Percentiles rank a stretch among this genome's conserved stretches.
Conservation (phyloP, 2,888 invertebrate genomes). For the Hofmannophila pseudospretella region DNA sequence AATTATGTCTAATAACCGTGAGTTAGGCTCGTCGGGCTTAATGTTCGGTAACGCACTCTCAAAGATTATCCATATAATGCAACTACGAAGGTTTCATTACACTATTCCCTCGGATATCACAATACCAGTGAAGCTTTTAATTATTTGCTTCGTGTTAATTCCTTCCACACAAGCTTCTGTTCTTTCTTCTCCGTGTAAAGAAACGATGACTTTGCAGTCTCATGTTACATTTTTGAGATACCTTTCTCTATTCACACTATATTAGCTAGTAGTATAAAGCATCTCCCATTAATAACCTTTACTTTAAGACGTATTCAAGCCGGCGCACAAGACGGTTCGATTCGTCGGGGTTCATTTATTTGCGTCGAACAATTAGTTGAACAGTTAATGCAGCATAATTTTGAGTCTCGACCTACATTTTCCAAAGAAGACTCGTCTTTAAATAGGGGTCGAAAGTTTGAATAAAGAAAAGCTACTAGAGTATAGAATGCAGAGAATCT, state of each 20-base stretch:
- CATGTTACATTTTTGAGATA: slow-evolving; percentile 3
- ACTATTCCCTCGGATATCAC: too few relatives aligned
- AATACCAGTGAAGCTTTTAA: background rate
- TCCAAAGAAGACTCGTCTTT: slow-evolving; percentile 6
- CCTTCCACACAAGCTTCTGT: background rate
- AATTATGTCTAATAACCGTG: slow-evolving; percentile 18
- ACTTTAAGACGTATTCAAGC: slow-evolving; percentile 7
- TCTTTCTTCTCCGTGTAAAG: background rate
- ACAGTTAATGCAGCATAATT: slow-evolving; percentile 22
- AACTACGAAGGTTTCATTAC: too few relatives aligned
- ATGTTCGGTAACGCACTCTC: too few relatives aligned
- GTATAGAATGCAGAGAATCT: slow-evolving; percentile 17
- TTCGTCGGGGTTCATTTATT: slow-evolving; percentile 19
- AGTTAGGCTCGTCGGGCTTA: background rate
- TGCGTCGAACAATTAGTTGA: slow-evolving; percentile 20
- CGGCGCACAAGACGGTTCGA: slow-evolving; percentile 8
- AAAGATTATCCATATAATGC: too few relatives aligned
- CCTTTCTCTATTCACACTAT: slow-evolving; percentile 11
- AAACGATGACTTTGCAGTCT: slow-evolving; percentile 2
- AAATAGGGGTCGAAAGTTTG: slow-evolving; percentile 15
- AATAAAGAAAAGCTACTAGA: slow-evolving; percentile 16
- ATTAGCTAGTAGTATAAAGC: slow-evolving; percentile 10
- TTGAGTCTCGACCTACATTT: slow-evolving; percentile 19
- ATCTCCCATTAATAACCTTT: slow-evolving; percentile 13
- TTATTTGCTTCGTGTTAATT: background rate